Evolutionary conservation across 2,888 invertebrate species (phyloP), one percentile per base, ranked within the genome.

Genomic region (Slavum lentiscoides): DNA sequence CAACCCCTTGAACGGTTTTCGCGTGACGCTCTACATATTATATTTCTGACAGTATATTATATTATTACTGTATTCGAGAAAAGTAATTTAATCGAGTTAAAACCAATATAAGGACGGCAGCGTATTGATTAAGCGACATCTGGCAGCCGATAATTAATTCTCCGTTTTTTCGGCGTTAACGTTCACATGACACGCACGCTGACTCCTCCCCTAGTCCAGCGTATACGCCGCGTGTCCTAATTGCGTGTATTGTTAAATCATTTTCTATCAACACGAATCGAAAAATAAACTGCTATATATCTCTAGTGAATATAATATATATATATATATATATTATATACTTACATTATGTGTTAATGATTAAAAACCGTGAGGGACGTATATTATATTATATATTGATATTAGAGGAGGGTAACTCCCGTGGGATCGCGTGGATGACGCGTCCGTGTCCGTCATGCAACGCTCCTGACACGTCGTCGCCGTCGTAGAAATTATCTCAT

Each of bases 241-340:
- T 80, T 70, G 77, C 61, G 77, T 80, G 70, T 64, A 80, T 80
- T 80, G 77, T 80, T 80, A 70, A 80, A 80, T 70, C 62, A 59
- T 80, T 80, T 64, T 70, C 77, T 23, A 64, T 77, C 61, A 69
- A 39, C 70, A 64, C 21, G n/a, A 30, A n/a, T 21, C 23, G 23
- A 30, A 74, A 72, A 58, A 39, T 21, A 58, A 72, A 72, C 37
- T 58, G 39, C 37, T 58, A n/a, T 59, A 23, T 23, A 59, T 30
- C 30, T 30, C 2, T 30, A 30, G 30, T 4, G 30, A 30, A 30
- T 30, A 30, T 30, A 30, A 30, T 30, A 30, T 30, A 4, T 11
- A 59, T 49, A 17, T 23, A 17, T 67, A n/a, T n/a, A n/a, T n/a
- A n/a, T n/a, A n/a, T n/a, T n/a, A n/a, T n/a, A n/a, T 37, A 55